Percentiles rank a stretch among this genome's conserved stretches.
Evolutionary conservation across 2,113 vertebrate species (phyloP).

Genomic region (Sorex fumeus): DNA sequence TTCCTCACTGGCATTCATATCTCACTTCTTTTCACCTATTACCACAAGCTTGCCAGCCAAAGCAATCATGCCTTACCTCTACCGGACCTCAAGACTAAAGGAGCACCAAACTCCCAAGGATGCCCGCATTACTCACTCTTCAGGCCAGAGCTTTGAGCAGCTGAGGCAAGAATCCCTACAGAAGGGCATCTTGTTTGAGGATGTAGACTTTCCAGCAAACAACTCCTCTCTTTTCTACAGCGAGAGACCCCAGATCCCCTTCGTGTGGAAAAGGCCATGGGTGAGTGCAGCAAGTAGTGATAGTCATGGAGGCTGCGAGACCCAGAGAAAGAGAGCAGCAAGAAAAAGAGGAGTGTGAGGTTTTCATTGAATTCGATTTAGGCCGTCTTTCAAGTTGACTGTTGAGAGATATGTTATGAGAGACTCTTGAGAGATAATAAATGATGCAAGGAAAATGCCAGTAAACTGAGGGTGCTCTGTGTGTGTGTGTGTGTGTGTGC

Average conservation of each 20-base stretch:
- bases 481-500: no score
- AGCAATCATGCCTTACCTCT: slow-evolving; percentile 88
- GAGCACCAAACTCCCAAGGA: background rate
- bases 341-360: rapidly evolving
- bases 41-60: rapidly evolving
- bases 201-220: slow-evolving; percentile 92
- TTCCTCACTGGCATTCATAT: background rate
- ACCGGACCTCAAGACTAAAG: slow-evolving; percentile 74
- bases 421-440: no score
- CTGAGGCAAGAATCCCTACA: slow-evolving; percentile 91
- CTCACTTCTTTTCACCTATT: background rate
- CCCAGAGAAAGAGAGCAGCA: rapidly evolving
- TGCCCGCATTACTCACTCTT: slow-evolving; percentile 86
- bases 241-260: slow-evolving; percentile 90
- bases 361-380: rapidly evolving
- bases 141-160: slow-evolving; percentile 91
- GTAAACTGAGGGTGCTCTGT: no score
- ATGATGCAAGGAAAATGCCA: no score
- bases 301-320: rapidly evolving
- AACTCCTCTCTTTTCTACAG: slow-evolving; percentile 94
- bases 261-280: slow-evolving; percentile 95
- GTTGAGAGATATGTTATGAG: background rate
- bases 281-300: slow-evolving; percentile 85
- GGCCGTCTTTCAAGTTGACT: rapidly evolving
- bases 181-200: slow-evolving; percentile 92